Percentiles rank a stretch among this genome's conserved stretches.
phyloP scores from a whole-genome alignment of 2,797 vertebrate species.

The Hydrophis major region DNA sequence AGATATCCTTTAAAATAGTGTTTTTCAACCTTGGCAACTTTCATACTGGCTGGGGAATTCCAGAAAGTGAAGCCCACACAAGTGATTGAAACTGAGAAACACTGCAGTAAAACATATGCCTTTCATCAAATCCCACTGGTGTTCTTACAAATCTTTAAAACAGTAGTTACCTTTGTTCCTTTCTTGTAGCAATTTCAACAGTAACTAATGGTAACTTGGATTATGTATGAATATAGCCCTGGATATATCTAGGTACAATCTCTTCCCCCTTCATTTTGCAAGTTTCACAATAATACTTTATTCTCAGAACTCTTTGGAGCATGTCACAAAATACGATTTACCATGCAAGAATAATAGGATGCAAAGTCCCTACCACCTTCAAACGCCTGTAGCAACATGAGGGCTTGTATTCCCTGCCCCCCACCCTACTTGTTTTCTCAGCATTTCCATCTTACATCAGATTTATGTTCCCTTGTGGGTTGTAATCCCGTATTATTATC shows the following conservation, averaged over 20 bases:
- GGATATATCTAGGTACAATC: neutral
- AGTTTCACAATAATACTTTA: constrained; percentile 24
- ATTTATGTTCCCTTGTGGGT: constrained; percentile 11
- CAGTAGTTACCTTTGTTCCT: neutral
- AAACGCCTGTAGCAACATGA: constrained; percentile 39
- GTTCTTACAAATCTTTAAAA: constrained; percentile 8
- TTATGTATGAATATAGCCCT: constrained; percentile 29
- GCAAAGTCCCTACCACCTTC: constrained; percentile 17
- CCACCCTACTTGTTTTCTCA: constrained; percentile 20
- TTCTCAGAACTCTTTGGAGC: constrained; percentile 40
- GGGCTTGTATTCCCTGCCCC: constrained; percentile 26
- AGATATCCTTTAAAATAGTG: neutral
- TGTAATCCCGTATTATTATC: constrained; percentile 1
- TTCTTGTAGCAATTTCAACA: constrained; percentile 31
- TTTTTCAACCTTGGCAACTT: neutral
- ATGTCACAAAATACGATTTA: constrained; percentile 37
- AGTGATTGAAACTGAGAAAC: neutral
- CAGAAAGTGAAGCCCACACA: neutral
- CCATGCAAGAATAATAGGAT: constrained; percentile 33
- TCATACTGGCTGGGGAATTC: neutral
- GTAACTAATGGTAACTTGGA: constrained; percentile 19
- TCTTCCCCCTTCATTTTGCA: constrained; percentile 36
- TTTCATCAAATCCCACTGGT: constrained; percentile 6
- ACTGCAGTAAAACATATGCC: neutral
- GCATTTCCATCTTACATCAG: neutral